Evolutionary conservation across 2,797 vertebrate genomes (phyloP), one percentile per base, ranked within the genome.

Genomic region (Trematomus bernacchii): DNA sequence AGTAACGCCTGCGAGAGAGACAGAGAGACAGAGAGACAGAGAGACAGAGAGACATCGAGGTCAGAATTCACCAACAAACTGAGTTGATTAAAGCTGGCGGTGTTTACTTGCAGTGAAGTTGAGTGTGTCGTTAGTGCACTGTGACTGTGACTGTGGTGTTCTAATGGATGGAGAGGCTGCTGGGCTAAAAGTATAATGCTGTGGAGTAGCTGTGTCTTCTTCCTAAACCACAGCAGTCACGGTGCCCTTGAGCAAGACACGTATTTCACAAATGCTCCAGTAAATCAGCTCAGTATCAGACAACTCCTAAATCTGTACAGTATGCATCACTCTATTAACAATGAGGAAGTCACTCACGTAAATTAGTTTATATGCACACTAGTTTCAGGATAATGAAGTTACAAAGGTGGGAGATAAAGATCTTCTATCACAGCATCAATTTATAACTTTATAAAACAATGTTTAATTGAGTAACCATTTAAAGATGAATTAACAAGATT

Each of bases 1-100:
- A 99, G 90, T 99, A 99, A 21, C 98, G 91, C 90, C 98, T 99
- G 80, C 3, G 60, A 47, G 60, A 87, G 75, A 88, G 54, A 54
- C 16, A 83, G 72, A 86, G 11, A 76, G 54, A 54, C 16, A 83
- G 72, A 86, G 11, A 76, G 54, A 54, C 16, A 83, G 72, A 86
- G 11, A 76, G 13, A 54, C 46, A 58, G 18, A n/a, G n/a, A n/a
- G n/a, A n/a, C n/a, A n/a, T n/a, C 60, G 59, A 2, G 60, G 57
- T 67, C 5, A 77, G 46, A 60, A 57, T 30, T 62, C 27, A 27
- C 12, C 15, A 42, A 43, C 43, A 53, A 54, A 48, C 7, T 47
- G 6, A 42, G 59, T 61, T 77, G 40, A 66, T 69, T 59, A 69
- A 66, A 62, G 18, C 12, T 42, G 52, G 14, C 11, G 10, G 16